Evolutionary conservation across 2,888 invertebrate genomes (phyloP).

Genomic region (Micoletzkya japonica): DNA sequence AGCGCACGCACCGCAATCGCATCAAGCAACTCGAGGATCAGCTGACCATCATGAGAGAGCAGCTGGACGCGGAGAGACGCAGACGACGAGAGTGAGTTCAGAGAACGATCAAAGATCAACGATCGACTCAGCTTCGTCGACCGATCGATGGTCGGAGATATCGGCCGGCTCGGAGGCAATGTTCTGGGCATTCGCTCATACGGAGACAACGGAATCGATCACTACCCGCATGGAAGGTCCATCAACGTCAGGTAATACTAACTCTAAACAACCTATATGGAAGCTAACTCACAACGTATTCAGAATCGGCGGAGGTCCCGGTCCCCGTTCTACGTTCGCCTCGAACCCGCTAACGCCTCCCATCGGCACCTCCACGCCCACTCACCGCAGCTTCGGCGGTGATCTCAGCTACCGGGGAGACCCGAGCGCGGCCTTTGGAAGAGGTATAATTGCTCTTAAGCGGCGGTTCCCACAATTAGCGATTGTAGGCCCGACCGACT

Average conservation of each 20-base stretch:
- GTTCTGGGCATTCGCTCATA: slow-evolving; percentile 44
- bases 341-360: slow-evolving; percentile 63
- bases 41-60: slow-evolving; percentile 56
- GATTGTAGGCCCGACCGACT: slow-evolving; percentile 12
- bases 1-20: slow-evolving; percentile 55
- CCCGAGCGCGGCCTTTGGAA: slow-evolving; percentile 11
- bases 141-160: slow-evolving; percentile 54
- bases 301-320: background rate
- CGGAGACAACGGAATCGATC: slow-evolving; percentile 50
- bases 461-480: background rate
- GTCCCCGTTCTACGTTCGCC: slow-evolving; percentile 56
- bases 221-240: slow-evolving; percentile 33
- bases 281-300: background rate
- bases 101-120: background rate
- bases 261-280: background rate
- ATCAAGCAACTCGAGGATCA: slow-evolving; percentile 62
- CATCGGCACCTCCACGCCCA: slow-evolving; percentile 61
- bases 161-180: slow-evolving; percentile 54
- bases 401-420: slow-evolving; percentile 31
- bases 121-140: slow-evolving; percentile 41
- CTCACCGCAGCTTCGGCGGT: slow-evolving; percentile 38
- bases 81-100: slow-evolving; percentile 35
- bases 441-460: slow-evolving; percentile 9
- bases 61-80: slow-evolving; percentile 58
- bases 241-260: slow-evolving; percentile 20